These are phyloP conservation scores for Cyrtorhinus lividipennis DNA, from an alignment of 1,140 invertebrate genomes.

Conservation along the genomic window DNA sequence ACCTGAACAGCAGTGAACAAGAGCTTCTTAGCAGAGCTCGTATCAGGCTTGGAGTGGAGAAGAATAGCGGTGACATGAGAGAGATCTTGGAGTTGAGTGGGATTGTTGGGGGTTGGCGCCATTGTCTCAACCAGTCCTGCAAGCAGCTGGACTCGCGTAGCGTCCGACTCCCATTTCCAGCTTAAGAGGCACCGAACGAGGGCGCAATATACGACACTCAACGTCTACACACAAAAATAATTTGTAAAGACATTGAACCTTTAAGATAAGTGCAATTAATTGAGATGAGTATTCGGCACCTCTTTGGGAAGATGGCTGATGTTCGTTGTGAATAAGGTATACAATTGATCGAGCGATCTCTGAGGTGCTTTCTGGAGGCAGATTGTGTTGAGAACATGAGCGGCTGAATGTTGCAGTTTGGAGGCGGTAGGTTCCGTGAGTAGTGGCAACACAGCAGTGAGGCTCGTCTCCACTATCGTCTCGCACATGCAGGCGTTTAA, in stretches of 20 bases:
- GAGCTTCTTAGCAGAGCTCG: conserved; percentile 39
- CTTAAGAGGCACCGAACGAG: conserved; percentile 42
- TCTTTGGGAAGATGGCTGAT: conserved; percentile 34
- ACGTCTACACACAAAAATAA: conserved; percentile 31
- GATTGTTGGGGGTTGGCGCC: conserved; percentile 17
- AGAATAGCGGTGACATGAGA: conserved; percentile 33
- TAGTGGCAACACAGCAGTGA: conserved; percentile 22
- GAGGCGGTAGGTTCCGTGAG: conserved; percentile 30
- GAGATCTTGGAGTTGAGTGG: conserved; percentile 27
- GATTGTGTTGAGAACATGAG: conserved; percentile 41
- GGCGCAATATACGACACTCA: conserved; percentile 36
- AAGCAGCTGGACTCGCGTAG: conserved; percentile 29
- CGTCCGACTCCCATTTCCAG: conserved; percentile 36
- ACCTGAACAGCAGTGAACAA: conserved; percentile 32
- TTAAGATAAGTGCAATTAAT: no score
- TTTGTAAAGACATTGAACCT: no score
- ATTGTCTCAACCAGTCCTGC: conserved; percentile 27
- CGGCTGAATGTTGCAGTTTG: conserved; percentile 42
- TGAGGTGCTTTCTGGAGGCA: conserved; percentile 40
- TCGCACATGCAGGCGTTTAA: conserved; percentile 51
- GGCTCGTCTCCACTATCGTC: conserved; percentile 29
- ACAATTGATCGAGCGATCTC: conserved; percentile 29
- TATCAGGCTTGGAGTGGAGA: conserved; percentile 29
- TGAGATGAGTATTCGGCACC: no score
- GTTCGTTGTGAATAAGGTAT: conserved; percentile 25